Evolutionary conservation across 2,888 invertebrate genomes (phyloP), one percentile per base, ranked within the genome.

Genomic region (Lordiphosa andalusiaca): DNA sequence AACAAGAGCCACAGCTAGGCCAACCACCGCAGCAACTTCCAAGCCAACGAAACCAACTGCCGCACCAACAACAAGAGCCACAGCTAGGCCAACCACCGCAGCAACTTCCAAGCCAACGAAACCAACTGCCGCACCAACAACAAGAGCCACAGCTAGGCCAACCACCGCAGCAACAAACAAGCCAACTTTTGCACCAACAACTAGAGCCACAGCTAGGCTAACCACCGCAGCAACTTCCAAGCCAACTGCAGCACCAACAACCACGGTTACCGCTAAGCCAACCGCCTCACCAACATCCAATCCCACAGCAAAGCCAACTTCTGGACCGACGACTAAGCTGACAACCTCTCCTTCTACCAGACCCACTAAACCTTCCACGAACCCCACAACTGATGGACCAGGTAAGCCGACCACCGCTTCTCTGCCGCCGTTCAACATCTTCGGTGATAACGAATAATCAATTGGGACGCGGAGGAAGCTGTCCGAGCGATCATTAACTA

Each of bases 391-490:
- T 21, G 16, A 19, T 2, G 12, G 9, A 1, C 40, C 37, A 21
- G 19, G 21, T 2, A 30, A 30, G 4, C 0, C 30, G 3, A 36
- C 47, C 2, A 62, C 49, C 6, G 41, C 35, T 1, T 49, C 69
- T 1, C 13, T 69, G 6, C 69, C 74, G 6, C 74, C 74, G 2
- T 69, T 69, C 6, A 49, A 66, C 19, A 39, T 42, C 1, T 66
- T 74, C 9, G 64, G 47, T 16, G 25, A 53, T 2, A 6, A 41
- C 3, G 6, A 4, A 21, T n/a, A 9, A 10, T 10, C 10, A 30
- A 10, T 30, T 30, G 9, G 9, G 3, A 30, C 9, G 7, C 30
- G 4, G 10, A 10, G 3, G 30, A 30, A 30, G 3, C 16, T 16
- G 5, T 7, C 13, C 3, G 1, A 23, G 9, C 2, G 3, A 3